Conservation (phyloP, 1,140 invertebrate species). For the Anastrepha ludens region DNA sequence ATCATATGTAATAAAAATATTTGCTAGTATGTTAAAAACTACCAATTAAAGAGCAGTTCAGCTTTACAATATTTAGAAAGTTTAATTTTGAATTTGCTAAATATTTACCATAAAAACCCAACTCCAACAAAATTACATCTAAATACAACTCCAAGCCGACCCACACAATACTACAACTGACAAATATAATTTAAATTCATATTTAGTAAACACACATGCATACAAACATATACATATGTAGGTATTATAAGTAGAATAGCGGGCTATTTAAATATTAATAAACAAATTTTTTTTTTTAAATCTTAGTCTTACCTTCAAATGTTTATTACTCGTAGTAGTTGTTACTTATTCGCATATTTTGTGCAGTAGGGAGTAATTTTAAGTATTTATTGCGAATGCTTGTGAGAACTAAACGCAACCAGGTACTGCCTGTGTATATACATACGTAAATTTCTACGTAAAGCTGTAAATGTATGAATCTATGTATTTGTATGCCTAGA, state of each 20-base stretch:
- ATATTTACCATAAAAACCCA: slow-evolving; percentile 5
- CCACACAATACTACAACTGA: not conserved
- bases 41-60: not conserved
- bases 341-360: not conserved
- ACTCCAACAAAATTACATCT: slow-evolving; percentile 3
- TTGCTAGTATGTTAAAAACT: not conserved
- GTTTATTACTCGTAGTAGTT: slow-evolving; percentile 3
- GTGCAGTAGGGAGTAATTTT: not conserved
- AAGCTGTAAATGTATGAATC: slow-evolving; percentile 13
- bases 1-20: not conserved
- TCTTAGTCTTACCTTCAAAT: not conserved
- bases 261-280: not conserved
- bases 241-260: not conserved
- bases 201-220: not conserved
- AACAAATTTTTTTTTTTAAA: not conserved
- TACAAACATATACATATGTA: not conserved
- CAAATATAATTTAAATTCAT: too few relatives aligned
- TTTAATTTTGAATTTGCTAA: not conserved
- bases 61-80: not conserved
- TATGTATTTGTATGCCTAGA: slow-evolving; percentile 41
- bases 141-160: not conserved
- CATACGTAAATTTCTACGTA: not conserved
- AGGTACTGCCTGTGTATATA: slow-evolving; percentile 17
- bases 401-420: slow-evolving; percentile 48
- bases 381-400: slow-evolving; percentile 43